Conservation (phyloP, 1,140 invertebrate genomes). For the Zaprionus capensis region DNA sequence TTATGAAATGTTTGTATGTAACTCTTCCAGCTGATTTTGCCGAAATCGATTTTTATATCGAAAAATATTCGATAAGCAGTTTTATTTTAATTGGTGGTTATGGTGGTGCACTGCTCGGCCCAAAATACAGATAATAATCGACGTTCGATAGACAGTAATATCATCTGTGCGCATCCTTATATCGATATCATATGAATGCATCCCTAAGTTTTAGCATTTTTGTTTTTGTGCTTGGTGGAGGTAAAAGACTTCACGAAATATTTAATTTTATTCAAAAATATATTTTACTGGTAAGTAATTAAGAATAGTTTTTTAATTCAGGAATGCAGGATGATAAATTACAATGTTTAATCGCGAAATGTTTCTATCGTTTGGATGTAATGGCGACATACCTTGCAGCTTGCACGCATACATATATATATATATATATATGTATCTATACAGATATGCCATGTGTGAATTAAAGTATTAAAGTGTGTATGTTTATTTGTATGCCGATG, state of each 20-base stretch:
- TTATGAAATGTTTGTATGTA: conserved; percentile 50
- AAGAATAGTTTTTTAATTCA: no score
- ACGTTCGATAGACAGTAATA: no score
- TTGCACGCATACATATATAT: neutral
- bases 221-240: conserved; percentile 1
- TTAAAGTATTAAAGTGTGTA: neutral
- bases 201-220: conserved; percentile 6
- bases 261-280: neutral
- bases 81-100: no score
- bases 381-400: neutral
- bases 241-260: neutral
- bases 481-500: neutral
- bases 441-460: conserved; percentile 1
- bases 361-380: neutral
- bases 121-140: no score
- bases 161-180: neutral
- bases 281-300: conserved; percentile 10
- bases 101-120: no score
- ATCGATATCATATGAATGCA: neutral
- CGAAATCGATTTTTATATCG: conserved; percentile 18
- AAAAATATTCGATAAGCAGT: neutral
- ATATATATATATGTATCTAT: neutral
- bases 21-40: conserved; percentile 16
- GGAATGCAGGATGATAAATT: no score
- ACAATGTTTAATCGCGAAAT: neutral